Evolutionary conservation across 2,888 invertebrate species (phyloP).

Genomic region (Dicycla oo): DNA sequence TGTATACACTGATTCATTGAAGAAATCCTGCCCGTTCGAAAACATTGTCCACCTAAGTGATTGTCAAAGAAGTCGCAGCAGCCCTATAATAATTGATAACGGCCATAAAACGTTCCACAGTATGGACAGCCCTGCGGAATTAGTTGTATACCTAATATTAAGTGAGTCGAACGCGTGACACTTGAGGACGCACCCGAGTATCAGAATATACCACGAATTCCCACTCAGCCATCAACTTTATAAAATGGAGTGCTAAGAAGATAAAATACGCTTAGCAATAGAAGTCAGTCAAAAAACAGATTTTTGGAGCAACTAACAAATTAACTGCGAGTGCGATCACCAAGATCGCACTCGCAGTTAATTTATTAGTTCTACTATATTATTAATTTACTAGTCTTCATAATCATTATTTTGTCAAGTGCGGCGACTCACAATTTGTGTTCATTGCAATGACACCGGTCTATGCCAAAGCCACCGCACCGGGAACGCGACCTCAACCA

Average conservation of each 20-base stretch:
- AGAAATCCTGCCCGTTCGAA: no score
- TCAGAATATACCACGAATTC: conserved; percentile 51
- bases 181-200: conserved; percentile 39
- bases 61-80: conserved; percentile 27
- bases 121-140: conserved; percentile 40
- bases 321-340: not conserved
- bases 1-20: no score
- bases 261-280: not conserved
- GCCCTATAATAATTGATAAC: conserved; percentile 39
- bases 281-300: not conserved
- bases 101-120: conserved; percentile 34
- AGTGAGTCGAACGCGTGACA: conserved; percentile 40
- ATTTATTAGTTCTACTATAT: no score
- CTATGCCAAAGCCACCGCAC: no score
- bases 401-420: not conserved
- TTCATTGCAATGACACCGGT: not conserved
- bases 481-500: no score
- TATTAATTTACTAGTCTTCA: no score
- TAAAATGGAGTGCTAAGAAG: conserved; percentile 31
- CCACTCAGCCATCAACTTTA: not conserved
- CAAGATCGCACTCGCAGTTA: no score
- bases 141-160: conserved; percentile 46
- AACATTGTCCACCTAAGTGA: not conserved
- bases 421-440: not conserved
- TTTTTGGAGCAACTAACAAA: not conserved